phyloP scores from a whole-genome alignment of 1,140 invertebrate genomes.

The Pseudomyrmex pallidus region DNA sequence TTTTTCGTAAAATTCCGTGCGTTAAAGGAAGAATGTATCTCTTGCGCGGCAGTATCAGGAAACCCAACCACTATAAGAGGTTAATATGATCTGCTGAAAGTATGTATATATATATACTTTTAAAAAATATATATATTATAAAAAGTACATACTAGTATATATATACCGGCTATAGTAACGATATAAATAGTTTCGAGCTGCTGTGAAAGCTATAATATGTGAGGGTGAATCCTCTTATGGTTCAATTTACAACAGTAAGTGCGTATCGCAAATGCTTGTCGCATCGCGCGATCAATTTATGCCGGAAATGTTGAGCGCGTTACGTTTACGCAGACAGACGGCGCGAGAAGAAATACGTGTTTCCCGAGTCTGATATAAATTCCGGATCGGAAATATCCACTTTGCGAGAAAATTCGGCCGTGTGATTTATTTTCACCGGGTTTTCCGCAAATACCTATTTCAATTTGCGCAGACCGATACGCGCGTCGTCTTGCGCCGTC shows the following conservation, averaged over 20 bases:
- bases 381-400: slow-evolving; percentile 67
- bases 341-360: slow-evolving; percentile 27
- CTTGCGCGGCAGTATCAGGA: not conserved
- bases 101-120: slow-evolving; percentile 13
- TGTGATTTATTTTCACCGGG: slow-evolving; percentile 54
- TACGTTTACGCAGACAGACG: slow-evolving; percentile 4
- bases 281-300: slow-evolving; percentile 54
- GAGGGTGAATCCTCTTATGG: slow-evolving; percentile 24
- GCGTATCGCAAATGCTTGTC: slow-evolving; percentile 56
- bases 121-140: no score
- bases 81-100: slow-evolving; percentile 47
- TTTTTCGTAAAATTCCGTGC: not conserved
- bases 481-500: not conserved
- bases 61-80: not conserved
- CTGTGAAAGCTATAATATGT: slow-evolving; percentile 25
- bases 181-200: slow-evolving; percentile 36
- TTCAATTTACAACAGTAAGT: slow-evolving; percentile 51
- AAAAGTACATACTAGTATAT: no score
- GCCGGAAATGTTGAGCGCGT: slow-evolving; percentile 58
- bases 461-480: slow-evolving; percentile 32
- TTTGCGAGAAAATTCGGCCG: slow-evolving; percentile 60
- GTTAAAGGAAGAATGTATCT: not conserved
- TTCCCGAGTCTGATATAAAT: slow-evolving; percentile 53
- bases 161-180: not conserved
- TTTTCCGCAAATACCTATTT: slow-evolving; percentile 57